These are phyloP conservation scores for Pyrrhosoma nymphula DNA, from an alignment of 2,888 invertebrate species.

Conservation along the genomic window DNA sequence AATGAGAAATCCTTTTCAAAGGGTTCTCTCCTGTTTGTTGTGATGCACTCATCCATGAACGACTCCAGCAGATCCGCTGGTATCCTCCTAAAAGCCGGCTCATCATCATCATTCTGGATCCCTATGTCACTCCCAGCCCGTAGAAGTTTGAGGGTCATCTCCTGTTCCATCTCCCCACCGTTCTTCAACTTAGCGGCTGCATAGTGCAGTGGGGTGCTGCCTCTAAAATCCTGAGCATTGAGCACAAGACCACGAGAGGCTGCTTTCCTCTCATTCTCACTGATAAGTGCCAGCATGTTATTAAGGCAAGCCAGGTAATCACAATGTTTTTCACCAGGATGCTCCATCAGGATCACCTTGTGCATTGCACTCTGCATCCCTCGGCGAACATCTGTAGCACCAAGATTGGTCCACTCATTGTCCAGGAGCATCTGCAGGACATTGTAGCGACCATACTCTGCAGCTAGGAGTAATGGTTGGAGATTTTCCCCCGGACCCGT, in stretches of 20 bases:
- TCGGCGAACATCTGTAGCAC: conserved; percentile 43
- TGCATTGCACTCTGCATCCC: conserved; percentile 72
- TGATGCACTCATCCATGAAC: conserved; percentile 44
- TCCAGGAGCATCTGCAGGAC: conserved; percentile 70
- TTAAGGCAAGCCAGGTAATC: neutral
- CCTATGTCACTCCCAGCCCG: conserved; percentile 1
- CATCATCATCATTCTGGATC: conserved; percentile 17
- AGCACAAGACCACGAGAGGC: neutral
- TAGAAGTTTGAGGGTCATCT: neutral
- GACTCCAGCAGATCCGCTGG: conserved; percentile 27
- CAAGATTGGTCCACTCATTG: conserved; percentile 54
- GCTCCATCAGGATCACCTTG: conserved; percentile 62
- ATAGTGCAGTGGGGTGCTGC: conserved; percentile 85
- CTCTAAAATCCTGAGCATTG: conserved; percentile 79
- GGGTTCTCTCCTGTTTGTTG: neutral
- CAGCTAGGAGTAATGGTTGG: conserved; percentile 1
- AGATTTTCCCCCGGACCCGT: neutral
- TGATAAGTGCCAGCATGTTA: neutral
- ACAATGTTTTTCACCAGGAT: neutral
- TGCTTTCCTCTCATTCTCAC: neutral
- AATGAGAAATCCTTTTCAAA: conserved; percentile 34
- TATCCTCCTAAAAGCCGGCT: conserved; percentile 42
- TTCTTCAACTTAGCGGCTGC: conserved; percentile 71
- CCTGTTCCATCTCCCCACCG: neutral
- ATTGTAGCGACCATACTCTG: conserved; percentile 30